Conservation (phyloP, 2,797 vertebrate species). For the Liasis olivaceus region DNA sequence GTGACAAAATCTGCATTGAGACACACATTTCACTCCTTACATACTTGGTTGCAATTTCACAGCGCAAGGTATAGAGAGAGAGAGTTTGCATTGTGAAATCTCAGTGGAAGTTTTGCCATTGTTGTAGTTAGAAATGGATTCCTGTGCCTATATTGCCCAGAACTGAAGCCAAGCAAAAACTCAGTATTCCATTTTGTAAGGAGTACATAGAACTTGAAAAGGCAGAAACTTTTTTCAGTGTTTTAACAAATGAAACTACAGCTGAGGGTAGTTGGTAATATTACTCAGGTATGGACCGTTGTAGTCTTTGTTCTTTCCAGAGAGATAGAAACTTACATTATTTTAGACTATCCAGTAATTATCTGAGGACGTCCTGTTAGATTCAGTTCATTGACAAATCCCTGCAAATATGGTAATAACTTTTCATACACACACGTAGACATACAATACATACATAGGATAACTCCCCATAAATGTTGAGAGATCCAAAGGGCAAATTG, state of each 20-base stretch:
- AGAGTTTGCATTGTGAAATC: background rate
- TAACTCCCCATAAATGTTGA: background rate
- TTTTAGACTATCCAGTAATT: background rate
- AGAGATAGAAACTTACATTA: background rate
- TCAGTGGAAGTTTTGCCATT: background rate
- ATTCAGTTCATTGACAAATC: background rate
- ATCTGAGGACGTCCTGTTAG: background rate
- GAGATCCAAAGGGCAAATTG: background rate
- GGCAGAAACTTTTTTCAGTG: background rate
- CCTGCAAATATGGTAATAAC: background rate
- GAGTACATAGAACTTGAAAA: background rate
- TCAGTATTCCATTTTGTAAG: background rate
- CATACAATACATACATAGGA: too few species aligned
- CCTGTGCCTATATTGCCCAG: constrained; percentile 1
- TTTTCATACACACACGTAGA: background rate
- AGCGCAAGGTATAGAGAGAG: background rate
- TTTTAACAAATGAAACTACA: constrained; percentile 6
- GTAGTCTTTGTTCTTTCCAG: background rate
- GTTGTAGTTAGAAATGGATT: background rate
- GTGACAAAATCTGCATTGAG: background rate
- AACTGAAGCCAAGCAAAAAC: background rate
- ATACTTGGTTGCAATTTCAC: background rate
- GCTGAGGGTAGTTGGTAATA: background rate
- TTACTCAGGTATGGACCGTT: background rate
- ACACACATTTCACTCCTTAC: background rate